phyloP scores from a whole-genome alignment of 2,797 vertebrate species.

The Uromys caudimaculatus region DNA sequence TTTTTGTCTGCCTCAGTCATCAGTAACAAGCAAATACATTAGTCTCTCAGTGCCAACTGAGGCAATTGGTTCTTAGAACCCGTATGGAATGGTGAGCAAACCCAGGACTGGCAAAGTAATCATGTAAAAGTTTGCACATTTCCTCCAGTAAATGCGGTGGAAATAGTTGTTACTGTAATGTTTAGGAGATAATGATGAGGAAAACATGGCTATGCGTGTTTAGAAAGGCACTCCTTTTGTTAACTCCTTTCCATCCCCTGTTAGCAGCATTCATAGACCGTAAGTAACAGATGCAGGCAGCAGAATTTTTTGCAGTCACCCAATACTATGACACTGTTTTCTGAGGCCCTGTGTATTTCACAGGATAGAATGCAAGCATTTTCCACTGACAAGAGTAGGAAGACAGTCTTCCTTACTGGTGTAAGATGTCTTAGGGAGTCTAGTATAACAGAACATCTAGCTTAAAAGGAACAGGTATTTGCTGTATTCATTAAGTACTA shows the following conservation, averaged over 20 bases:
- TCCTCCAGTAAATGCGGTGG: background rate
- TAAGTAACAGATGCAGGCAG: background rate
- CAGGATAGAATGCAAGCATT: background rate
- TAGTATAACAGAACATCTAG: slow-evolving; percentile 39
- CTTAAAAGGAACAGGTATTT: background rate
- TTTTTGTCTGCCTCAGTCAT: background rate
- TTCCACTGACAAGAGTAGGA: background rate
- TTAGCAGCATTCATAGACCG: background rate
- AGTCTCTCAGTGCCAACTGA: too few species aligned
- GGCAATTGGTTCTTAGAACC: background rate
- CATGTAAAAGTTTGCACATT: too few species aligned
- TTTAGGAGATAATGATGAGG: background rate
- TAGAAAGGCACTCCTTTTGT: background rate
- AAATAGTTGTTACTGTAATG: background rate
- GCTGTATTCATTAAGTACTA: background rate
- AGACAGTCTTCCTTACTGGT: background rate
- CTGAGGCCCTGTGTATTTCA: background rate
- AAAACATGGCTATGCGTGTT: background rate
- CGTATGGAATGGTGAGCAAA: background rate
- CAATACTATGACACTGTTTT: background rate
- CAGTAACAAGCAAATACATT: background rate
- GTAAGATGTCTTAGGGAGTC: background rate
- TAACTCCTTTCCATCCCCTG: background rate
- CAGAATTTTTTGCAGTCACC: background rate
- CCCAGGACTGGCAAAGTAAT: background rate